Evolutionary conservation across 2,888 invertebrate species (phyloP), one percentile per base, ranked within the genome.

Genomic region (Pseudococcus jackbeardsleyi): DNA sequence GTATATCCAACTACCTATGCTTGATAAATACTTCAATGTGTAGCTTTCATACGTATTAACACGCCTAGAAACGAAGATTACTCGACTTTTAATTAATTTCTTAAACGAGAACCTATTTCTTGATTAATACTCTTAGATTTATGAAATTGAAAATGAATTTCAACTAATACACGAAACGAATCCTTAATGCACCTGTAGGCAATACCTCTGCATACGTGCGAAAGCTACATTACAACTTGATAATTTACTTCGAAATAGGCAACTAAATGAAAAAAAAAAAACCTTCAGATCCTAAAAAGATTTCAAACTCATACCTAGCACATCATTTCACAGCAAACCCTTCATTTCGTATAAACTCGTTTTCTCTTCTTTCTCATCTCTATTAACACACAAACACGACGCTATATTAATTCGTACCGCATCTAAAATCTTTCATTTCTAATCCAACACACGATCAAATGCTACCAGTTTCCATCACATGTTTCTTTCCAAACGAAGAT

Each of bases 61-160:
- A 22, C 22, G 64, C 64, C 19, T 19, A 22, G 19, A 64, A 64
- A 64, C 64, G 64, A 64, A 64, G 64, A 72, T 72, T 72, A 72
- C 68, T 72, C 68, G 68, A 72, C 68, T 72, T 72, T 72, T 72
- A 72, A 72, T 72, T 72, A 72, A 72, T 72, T 72, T 33, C 68
- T 72, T 26, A 72, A 72, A 72, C 68, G 68, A 72, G 68, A 72
- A 15, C 26, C 68, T 72, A 72, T 72, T 72, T 33, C 68, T 72
- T 33, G 68, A 72, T 72, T 72, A 59, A 19, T 50, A n/a, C 59
- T 64, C 68, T 72, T 72, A 72, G 12, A 72, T 15, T 15, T 12
- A 59, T 59, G 59, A 59, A 59, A 59, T 59, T n/a, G 68, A 72
- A 72, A 72, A 26, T 72, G 68, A 72, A 72, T 72, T 72, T 72